Evolutionary conservation across 2,797 vertebrate genomes (phyloP).

Genomic region (Xenops minutus): DNA sequence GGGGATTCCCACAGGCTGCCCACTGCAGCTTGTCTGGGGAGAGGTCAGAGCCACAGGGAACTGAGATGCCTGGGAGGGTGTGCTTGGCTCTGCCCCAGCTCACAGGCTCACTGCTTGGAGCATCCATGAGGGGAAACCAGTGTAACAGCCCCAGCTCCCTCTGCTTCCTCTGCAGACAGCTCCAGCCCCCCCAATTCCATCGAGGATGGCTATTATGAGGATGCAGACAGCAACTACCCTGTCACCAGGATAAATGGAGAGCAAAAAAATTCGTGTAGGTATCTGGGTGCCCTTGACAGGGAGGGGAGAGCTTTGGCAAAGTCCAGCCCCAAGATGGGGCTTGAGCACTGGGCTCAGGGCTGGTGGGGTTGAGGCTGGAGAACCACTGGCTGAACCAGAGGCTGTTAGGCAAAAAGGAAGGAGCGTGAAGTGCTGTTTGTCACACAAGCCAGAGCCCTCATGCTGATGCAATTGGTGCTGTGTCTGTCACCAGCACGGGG

Average conservation of each 20-base stretch:
- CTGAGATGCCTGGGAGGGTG: background rate
- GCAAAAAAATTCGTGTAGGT: conserved; percentile 91
- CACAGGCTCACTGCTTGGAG: rapidly evolving
- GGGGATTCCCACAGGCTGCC: background rate
- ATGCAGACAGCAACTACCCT: conserved; percentile 94
- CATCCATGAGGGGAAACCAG: background rate
- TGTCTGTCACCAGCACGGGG: background rate
- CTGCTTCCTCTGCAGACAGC: conserved; percentile 78
- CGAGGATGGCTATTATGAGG: conserved; percentile 94
- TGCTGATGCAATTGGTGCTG: rapidly evolving
- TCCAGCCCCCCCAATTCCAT: conserved; percentile 91
- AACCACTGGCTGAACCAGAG: background rate
- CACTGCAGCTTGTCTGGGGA: background rate
- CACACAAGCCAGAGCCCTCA: background rate
- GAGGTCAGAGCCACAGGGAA: rapidly evolving
- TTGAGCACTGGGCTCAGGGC: background rate
- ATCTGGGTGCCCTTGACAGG: rapidly evolving
- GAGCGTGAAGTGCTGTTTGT: background rate
- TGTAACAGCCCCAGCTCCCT: background rate
- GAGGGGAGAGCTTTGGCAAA: background rate
- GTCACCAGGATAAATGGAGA: conserved; percentile 88
- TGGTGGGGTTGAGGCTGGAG: background rate
- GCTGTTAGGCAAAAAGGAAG: background rate
- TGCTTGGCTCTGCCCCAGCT: background rate
- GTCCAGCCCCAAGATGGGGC: background rate